Conservation (phyloP, 2,797 vertebrate genomes). For the Arremon brunneinucha region DNA sequence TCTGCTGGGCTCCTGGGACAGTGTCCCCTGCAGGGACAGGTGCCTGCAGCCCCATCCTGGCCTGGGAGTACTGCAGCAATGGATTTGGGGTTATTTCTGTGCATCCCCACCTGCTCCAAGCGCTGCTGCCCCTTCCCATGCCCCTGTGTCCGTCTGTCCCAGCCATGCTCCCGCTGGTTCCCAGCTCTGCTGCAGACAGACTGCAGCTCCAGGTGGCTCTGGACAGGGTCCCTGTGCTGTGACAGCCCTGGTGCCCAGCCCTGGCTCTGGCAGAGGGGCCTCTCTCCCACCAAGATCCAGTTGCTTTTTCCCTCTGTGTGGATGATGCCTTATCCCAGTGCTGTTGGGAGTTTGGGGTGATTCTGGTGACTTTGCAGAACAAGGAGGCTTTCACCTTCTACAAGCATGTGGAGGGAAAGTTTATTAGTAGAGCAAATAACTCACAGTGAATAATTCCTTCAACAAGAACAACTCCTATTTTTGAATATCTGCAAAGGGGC, state of each 20-base stretch:
- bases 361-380: neutral
- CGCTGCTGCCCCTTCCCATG: rapidly evolving
- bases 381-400: neutral
- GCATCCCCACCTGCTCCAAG: neutral
- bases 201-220: neutral
- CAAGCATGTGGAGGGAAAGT: neutral
- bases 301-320: rapidly evolving
- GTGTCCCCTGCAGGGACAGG: neutral
- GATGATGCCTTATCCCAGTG: rapidly evolving
- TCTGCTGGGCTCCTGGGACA: rapidly evolving
- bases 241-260: neutral
- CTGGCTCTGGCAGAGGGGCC: neutral
- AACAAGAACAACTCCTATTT: neutral
- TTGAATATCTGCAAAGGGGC: neutral
- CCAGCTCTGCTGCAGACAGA: neutral
- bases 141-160: neutral
- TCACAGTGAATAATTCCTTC: neutral
- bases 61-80: rapidly evolving
- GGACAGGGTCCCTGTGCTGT: rapidly evolving
- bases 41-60: neutral
- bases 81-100: neutral
- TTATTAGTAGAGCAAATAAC: neutral
- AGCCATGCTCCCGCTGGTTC: neutral
- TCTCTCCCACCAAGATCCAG: rapidly evolving
- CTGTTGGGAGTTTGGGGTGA: neutral